These are phyloP conservation scores for Maconellicoccus hirsutus DNA, from an alignment of 1,140 invertebrate species.

Conservation along the genomic window DNA sequence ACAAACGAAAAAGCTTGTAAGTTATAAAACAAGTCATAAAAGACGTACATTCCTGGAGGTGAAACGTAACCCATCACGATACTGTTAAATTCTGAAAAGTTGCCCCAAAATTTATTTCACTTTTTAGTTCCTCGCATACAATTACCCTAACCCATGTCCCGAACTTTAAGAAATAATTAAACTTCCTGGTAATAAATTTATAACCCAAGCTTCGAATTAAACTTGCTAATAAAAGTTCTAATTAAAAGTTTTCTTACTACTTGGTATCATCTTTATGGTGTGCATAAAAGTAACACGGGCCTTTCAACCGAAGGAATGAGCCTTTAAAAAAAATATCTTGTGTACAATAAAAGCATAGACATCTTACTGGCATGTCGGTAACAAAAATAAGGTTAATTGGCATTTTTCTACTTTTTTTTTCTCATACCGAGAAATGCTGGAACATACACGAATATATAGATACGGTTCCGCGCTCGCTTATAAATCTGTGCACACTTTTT, in stretches of 20 bases:
- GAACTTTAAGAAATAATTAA: conserved; percentile 22
- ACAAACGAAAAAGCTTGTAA: not conserved
- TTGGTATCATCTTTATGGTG: conserved; percentile 12
- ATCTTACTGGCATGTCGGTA: not conserved
- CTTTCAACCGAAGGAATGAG: not conserved
- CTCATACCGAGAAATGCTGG: too few relatives aligned
- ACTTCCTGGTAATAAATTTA: conserved; percentile 18
- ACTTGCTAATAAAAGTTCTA: conserved; percentile 20
- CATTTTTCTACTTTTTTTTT: too few relatives aligned
- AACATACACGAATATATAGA: too few relatives aligned
- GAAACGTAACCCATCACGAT: not conserved
- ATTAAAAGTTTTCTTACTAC: conserved; percentile 20
- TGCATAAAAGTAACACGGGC: not conserved
- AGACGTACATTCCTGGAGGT: not conserved
- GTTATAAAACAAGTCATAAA: conserved; percentile 9
- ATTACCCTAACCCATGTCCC: conserved; percentile 17
- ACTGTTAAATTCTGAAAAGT: conserved; percentile 3
- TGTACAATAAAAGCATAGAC: not conserved
- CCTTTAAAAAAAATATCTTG: not conserved
- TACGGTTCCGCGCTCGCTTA: not conserved
- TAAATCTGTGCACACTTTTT: too few relatives aligned
- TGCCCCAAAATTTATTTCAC: conserved; percentile 20
- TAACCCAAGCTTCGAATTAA: conserved; percentile 16
- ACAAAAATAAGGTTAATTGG: not conserved
- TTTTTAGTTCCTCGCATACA: not conserved